Evolutionary conservation across 2,888 invertebrate species (phyloP), one percentile per base, ranked within the genome.

Genomic region (Drosophila colorata): DNA sequence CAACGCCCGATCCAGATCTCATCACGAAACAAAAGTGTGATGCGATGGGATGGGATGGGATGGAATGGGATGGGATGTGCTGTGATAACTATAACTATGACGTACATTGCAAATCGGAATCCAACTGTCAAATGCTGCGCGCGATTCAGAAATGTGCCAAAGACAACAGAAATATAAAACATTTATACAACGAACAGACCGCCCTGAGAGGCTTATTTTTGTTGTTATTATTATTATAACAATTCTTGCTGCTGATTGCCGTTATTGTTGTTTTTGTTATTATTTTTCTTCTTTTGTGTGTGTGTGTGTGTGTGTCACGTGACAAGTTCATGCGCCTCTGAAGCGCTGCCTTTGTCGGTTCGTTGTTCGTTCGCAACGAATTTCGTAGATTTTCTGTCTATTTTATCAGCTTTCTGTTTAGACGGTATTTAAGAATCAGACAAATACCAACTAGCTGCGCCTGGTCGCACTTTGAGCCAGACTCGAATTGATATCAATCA

Each of bases 11-110:
- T 33, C 20, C 14, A 31, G 37, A 67, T 46, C 16, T 40, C 71
- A 66, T 55, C 71, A 71, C 58, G 68, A 61, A 61, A 53, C 40
- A 57, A 38, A 73, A 59, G 67, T 72, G 67, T 66, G 72, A 56
- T 56, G 31, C 3, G 35, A 14, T 35, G 44, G 16, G 33, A 6
- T 31, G 3, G 41, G 1, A 33, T 31, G 16, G 18, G 11, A 33
- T 41, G n/a, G n/a, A n/a, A n/a, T n/a, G n/a, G n/a, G n/a, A n/a
- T n/a, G n/a, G n/a, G n/a, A n/a, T n/a, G 28, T 7, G 48, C 57
- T 44, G 55, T 46, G 55, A 58, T 69, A 73, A 47, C 72, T 73
- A 53, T 16, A 46, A 61, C 49, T 43, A 51, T 74, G 74, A 73
- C 63, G 74, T 69, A 73, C 18, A 46, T 68, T 49, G 69, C 57